Evolutionary conservation across 2,113 vertebrate species (phyloP), one percentile per base, ranked within the genome.

Genomic region (Urocitellus parryii): DNA sequence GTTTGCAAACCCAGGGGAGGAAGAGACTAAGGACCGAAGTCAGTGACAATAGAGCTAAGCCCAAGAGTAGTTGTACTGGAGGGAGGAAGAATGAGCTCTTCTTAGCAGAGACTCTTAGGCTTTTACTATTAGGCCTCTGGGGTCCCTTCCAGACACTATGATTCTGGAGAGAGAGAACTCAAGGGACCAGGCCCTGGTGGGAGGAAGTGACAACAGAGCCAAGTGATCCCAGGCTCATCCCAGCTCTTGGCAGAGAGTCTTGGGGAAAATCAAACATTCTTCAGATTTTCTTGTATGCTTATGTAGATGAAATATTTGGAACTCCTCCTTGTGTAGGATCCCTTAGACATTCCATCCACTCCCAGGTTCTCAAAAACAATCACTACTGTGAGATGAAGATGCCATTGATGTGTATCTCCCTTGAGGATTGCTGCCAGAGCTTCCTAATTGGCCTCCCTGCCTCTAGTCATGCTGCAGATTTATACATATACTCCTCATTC

Each of bases 181-280:
- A 25, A 65, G 63, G 24, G n/a, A 56, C 51, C 12, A 61, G 17
- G 29, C 24, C 42, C 72, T 79, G 8, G n/a, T 79, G 53, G 22
- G 20, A 89, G 13, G 22, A 63, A 63, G 63, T 51, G 56, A 72
- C 11, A 63, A 72, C 16, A 77, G 14, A 90, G 63, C 10, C 58
- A 72, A 72, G 10, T 18, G 51, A 53, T n/a, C 29, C 18, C 24
- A 83, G 24, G 17, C 12, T 63, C 63, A n/a, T 18, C 14, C 18
- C 20, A 95, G 16, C 8, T 72, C n/a, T 67, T 88, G 14, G 1
- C 48, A 93, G 78, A 81, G 32, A 80, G 53, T 61, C 27, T 93
- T 77, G 32, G 80, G 42, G 45, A 96, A 45, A 91, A 48, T 90
- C 18, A 90, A 76, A 63, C 25, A 58, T 20, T 88, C n/a, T 88